These are phyloP conservation scores for Fulmarus glacialis DNA, from an alignment of 2,113 vertebrate species.

Conservation along the genomic window DNA sequence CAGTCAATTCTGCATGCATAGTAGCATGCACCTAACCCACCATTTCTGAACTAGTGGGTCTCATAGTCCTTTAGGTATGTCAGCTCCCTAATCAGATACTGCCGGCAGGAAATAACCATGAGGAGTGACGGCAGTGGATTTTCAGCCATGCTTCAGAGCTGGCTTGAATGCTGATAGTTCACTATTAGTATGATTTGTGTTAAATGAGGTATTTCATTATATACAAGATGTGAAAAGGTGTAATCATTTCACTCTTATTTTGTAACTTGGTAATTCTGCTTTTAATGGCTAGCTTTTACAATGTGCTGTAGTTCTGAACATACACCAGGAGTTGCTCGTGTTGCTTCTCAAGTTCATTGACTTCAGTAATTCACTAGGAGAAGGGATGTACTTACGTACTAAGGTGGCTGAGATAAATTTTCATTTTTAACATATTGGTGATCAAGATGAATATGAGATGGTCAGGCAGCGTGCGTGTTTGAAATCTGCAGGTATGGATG, in stretches of 20 bases:
- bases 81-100: neutral
- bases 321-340: neutral
- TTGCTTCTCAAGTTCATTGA: neutral
- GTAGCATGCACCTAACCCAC: neutral
- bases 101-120: neutral
- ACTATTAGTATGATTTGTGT: neutral
- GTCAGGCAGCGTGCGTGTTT: rapidly evolving
- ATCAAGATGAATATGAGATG: neutral
- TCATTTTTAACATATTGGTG: neutral
- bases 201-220: neutral
- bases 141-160: neutral
- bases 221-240: neutral
- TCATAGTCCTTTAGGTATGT: neutral
- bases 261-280: neutral
- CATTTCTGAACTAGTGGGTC: neutral
- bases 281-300: neutral
- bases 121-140: neutral
- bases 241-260: neutral
- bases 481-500: neutral
- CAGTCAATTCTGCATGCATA: neutral
- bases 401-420: neutral
- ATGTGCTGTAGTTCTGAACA: neutral
- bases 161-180: neutral
- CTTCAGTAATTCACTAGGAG: neutral
- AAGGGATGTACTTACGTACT: neutral